Evolutionary conservation across 2,113 vertebrate species (phyloP).

Genomic region (Atrichornis clamosus): DNA sequence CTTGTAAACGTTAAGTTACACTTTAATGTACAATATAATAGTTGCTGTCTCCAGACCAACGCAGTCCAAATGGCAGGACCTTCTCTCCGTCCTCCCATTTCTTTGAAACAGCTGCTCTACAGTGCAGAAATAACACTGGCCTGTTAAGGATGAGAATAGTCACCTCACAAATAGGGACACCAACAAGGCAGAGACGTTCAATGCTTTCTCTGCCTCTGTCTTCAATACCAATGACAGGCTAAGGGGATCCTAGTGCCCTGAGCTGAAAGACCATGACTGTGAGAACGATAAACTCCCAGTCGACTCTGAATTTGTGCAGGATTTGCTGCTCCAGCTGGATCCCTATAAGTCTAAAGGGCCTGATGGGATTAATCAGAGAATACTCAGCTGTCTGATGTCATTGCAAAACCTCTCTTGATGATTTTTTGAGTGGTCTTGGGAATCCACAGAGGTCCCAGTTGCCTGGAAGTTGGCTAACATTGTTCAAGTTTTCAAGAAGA

Average conservation of each 20-base stretch:
- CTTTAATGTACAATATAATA: neutral
- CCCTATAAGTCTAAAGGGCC: neutral
- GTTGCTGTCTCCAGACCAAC: neutral
- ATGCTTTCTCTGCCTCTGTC: neutral
- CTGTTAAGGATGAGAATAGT: neutral
- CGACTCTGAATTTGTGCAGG: neutral
- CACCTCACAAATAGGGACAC: neutral
- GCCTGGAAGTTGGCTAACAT: neutral
- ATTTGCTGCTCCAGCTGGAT: neutral
- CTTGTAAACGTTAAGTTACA: neutral
- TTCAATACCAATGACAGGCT: neutral
- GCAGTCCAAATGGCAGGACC: neutral
- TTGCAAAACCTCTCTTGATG: neutral
- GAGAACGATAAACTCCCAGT: neutral
- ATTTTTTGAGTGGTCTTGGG: neutral
- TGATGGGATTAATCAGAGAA: neutral
- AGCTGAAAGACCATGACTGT: neutral
- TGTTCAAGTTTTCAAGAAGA: neutral
- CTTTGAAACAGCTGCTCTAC: neutral
- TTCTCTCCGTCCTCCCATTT: neutral
- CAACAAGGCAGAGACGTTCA: neutral
- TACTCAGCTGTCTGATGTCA: neutral
- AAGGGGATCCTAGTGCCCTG: neutral
- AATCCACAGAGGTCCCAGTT: neutral
- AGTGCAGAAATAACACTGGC: neutral